Percentiles rank a stretch among this genome's conserved stretches.
phyloP scores from a whole-genome alignment of 2,797 vertebrate genomes.

The Brachyrhaphis roseni region DNA sequence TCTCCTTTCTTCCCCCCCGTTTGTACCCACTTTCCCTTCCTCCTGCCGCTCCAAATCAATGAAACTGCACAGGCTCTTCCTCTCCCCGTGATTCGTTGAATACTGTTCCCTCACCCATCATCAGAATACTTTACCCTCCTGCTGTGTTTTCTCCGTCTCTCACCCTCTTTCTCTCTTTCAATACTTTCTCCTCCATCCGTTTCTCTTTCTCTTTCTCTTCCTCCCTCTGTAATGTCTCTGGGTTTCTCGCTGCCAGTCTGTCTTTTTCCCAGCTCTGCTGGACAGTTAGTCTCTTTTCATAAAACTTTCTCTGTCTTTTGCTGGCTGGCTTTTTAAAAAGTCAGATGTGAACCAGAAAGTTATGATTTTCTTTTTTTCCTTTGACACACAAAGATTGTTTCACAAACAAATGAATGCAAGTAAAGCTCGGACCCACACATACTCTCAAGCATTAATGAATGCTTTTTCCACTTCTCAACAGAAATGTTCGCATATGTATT shows the following conservation, averaged over 20 bases:
- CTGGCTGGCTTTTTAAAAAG: conserved; percentile 73
- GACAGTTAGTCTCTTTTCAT: conserved; percentile 69
- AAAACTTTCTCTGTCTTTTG: conserved; percentile 73
- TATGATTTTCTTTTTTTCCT: conserved; percentile 12
- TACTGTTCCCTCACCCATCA: conserved; percentile 52
- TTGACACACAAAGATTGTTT: conserved; percentile 40
- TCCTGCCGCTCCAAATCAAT: conserved; percentile 70
- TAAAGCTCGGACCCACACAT: conserved; percentile 25
- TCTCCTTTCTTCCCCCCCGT: conserved; percentile 40
- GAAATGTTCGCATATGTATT: conserved; percentile 8
- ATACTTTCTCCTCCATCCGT: conserved; percentile 37
- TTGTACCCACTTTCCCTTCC: conserved; percentile 30
- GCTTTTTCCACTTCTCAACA: conserved; percentile 15
- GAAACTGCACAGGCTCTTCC: conserved; percentile 66
- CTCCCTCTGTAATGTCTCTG: conserved; percentile 12
- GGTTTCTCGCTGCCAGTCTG: conserved; percentile 41
- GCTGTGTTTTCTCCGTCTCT: conserved; percentile 42
- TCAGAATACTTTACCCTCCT: conserved; percentile 63
- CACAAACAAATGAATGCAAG: conserved; percentile 38
- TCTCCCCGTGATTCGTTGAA: conserved; percentile 59
- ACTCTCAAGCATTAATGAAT: conserved; percentile 36
- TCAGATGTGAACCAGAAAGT: conserved; percentile 68
- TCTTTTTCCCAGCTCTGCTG: conserved; percentile 62
- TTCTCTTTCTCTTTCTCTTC: conserved; percentile 22
- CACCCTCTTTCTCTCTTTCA: conserved; percentile 47